Evolutionary conservation across 1,140 invertebrate species (phyloP).

Genomic region (Drosophila melanogaster): DNA sequence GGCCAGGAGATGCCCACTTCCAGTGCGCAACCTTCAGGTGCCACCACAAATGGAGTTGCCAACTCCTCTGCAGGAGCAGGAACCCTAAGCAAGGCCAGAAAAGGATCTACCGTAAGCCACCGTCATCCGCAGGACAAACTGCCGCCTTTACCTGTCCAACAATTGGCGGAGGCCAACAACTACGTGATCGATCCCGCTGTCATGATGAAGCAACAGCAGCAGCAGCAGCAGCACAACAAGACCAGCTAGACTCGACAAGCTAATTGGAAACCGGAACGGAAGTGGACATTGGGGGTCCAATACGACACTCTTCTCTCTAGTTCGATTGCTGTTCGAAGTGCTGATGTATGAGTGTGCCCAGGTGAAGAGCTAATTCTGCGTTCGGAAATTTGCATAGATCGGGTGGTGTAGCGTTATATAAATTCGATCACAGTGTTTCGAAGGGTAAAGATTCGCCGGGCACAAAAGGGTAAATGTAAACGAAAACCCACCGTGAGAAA

Average conservation of each 20-base stretch:
- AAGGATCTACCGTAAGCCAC: constrained; percentile 85
- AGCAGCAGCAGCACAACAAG: constrained; percentile 72
- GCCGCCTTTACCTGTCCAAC: constrained; percentile 83
- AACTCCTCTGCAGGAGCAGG: constrained; percentile 11
- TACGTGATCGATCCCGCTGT: constrained; percentile 83
- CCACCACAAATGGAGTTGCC: constrained; percentile 17
- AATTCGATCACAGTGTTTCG: constrained; percentile 75
- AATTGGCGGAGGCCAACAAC: constrained; percentile 82
- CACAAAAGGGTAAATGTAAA: not conserved
- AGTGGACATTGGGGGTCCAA: constrained; percentile 18
- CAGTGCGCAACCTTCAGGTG: constrained; percentile 1
- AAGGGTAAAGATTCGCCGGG: constrained; percentile 37
- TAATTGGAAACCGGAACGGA: constrained; percentile 17
- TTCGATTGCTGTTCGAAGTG: constrained; percentile 29
- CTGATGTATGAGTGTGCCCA: constrained; percentile 40
- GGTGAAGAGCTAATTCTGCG: constrained; percentile 16
- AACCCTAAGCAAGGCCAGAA: constrained; percentile 87
- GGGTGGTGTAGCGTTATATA: constrained; percentile 10
- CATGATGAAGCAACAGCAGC: constrained; percentile 76
- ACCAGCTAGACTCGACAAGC: constrained; percentile 26
- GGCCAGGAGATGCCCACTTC: constrained; percentile 12
- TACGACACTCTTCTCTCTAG: constrained; percentile 68
- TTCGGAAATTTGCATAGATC: constrained; percentile 64
- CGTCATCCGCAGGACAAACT: constrained; percentile 86
- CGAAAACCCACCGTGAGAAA: constrained; percentile 1